Conservation (phyloP, 2,113 vertebrate species). For the Percopsis transmontana region DNA sequence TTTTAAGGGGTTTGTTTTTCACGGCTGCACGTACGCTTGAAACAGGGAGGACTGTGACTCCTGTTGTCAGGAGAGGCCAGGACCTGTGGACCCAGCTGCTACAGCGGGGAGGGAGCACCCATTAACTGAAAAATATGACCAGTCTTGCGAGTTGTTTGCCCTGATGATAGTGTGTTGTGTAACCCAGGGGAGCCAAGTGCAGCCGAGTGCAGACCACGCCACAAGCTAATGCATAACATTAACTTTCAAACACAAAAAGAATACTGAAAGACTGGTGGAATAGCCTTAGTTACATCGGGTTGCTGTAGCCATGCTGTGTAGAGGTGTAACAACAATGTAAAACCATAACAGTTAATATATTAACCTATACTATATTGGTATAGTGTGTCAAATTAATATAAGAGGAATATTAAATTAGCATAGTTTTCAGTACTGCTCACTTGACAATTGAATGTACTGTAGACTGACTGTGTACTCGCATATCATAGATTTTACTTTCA, state of each 20-base stretch:
- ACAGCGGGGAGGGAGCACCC: neutral
- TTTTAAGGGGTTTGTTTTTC: conserved; percentile 33
- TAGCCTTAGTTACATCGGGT: too few relatives aligned
- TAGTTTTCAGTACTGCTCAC: too few relatives aligned
- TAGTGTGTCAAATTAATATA: too few relatives aligned
- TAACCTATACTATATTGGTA: too few relatives aligned
- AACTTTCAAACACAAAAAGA: neutral
- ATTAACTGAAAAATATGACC: neutral
- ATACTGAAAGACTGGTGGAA: neutral
- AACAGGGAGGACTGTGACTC: conserved; percentile 10
- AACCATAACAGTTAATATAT: too few relatives aligned
- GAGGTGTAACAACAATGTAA: too few relatives aligned
- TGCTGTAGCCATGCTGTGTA: too few relatives aligned
- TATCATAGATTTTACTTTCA: too few relatives aligned
- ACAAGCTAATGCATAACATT: conserved; percentile 3
- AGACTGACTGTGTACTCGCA: too few relatives aligned
- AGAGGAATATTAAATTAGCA: too few relatives aligned
- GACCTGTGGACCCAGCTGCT: conserved; percentile 5
- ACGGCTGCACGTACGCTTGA: neutral
- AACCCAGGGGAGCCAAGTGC: neutral
- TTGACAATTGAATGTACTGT: too few relatives aligned
- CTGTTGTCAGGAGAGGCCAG: conserved; percentile 3
- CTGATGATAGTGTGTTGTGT: neutral
- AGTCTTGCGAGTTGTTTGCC: neutral
- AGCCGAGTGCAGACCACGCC: neutral